Evolutionary conservation across 1,140 invertebrate species (phyloP), one percentile per base, ranked within the genome.

Genomic region (Cotesia chilonis): DNA sequence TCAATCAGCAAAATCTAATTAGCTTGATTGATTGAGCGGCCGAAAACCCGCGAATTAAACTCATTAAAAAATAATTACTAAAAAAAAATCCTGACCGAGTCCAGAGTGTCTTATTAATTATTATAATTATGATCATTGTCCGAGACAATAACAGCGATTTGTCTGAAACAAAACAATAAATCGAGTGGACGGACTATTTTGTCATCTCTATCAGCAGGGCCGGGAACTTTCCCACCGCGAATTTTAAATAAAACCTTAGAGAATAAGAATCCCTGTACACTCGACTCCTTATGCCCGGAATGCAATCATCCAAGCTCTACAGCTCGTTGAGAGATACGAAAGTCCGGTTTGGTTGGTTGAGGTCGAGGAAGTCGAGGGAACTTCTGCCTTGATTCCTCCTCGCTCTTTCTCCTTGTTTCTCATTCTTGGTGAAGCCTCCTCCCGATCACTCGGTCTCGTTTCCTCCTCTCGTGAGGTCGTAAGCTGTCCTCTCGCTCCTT

Each of bases 261-360:
- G 61, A 71, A 68, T 71, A 9, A 73, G 61, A 71, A 68, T 71
- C 71, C 55, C 64, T 28, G 28, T 28, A 28, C 28, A 28, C 28
- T 28, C 28, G 28, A 28, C 28, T 68, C 74, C 60, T 71, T 71
- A 75, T 73, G 74, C 72, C 72, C 71, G 74, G 74, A 75, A 75
- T 75, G 74, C 74, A 75, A 75, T 75, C 74, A 75, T 75, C 72
- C 74, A 73, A 69, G 41, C 41, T 47, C 74, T 61, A 70, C 72
- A 73, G 72, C 72, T 75, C 72, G 74, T 75, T 73, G 68, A 73
- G 41, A 47, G 72, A 73, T 75, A 75, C 74, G 74, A 75, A 75
- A 75, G 74, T 75, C 74, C 74, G 74, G 74, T 75, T 75, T 75
- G 74, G 74, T 75, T 68, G 65, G 74, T 75, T 73, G 74, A 75